phyloP scores from a whole-genome alignment of 2,113 vertebrate species.

The Podilymbus podiceps region DNA sequence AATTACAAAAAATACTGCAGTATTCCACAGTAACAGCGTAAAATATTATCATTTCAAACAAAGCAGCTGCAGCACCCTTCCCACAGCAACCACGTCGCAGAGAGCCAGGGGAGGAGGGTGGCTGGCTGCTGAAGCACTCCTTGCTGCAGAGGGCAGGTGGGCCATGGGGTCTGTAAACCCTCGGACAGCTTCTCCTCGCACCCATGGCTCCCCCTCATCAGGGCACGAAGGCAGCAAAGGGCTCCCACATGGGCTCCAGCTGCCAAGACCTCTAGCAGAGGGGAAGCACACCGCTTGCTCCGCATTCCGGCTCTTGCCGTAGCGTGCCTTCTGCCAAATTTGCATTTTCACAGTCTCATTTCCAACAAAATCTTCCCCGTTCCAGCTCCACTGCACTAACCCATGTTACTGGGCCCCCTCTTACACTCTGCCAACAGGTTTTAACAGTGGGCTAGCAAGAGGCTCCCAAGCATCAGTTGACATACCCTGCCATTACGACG shows the following conservation, averaged over 20 bases:
- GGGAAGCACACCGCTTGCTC: neutral
- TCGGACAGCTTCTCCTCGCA: rapidly evolving
- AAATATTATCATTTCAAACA: slow-evolving; percentile 52
- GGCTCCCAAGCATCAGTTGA: neutral
- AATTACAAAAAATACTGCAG: slow-evolving; percentile 52
- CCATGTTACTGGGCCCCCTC: rapidly evolving
- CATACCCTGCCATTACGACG: rapidly evolving
- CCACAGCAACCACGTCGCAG: neutral
- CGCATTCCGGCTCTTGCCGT: neutral
- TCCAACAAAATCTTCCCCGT: neutral
- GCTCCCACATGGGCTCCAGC: neutral
- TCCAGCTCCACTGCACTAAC: neutral
- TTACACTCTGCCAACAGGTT: neutral
- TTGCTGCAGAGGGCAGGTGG: neutral
- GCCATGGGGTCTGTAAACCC: neutral
- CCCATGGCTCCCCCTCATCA: rapidly evolving
- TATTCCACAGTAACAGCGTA: slow-evolving; percentile 13
- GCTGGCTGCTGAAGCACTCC: neutral
- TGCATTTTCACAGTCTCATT: neutral
- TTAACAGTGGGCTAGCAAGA: neutral
- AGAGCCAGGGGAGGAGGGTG: neutral
- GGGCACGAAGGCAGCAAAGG: neutral
- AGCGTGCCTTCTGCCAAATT: neutral
- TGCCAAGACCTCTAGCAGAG: neutral
- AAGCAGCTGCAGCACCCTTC: slow-evolving; percentile 9